phyloP scores from a whole-genome alignment of 2,888 invertebrate genomes.

The Copidosoma aretas region DNA sequence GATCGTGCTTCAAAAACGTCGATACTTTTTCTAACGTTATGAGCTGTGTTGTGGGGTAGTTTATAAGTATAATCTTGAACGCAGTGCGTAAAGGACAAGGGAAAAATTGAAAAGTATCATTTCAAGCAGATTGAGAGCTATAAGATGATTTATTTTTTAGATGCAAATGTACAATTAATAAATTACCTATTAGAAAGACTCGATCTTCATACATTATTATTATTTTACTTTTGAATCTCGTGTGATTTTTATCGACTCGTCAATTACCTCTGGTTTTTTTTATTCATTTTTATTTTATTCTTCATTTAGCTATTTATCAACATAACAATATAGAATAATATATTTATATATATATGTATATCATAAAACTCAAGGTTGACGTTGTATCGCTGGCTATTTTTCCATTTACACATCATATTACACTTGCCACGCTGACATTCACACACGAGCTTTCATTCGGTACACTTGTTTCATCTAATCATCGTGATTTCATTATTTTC shows the following conservation, averaged over 20 bases:
- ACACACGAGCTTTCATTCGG: conserved; percentile 26
- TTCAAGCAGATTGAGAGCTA: conserved; percentile 35
- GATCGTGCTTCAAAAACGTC: too few relatives aligned
- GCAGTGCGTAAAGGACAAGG: too few relatives aligned
- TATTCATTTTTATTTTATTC: conserved; percentile 7
- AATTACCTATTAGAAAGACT: conserved; percentile 48
- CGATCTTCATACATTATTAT: conserved; percentile 41
- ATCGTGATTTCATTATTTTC: conserved; percentile 7
- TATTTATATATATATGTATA: conserved; percentile 19
- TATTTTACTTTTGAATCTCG: background rate
- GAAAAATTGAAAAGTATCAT: background rate
- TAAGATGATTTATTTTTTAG: conserved; percentile 47
- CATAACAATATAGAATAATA: conserved; percentile 17
- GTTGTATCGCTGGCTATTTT: conserved; percentile 17
- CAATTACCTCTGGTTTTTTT: conserved; percentile 20
- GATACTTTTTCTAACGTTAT: too few relatives aligned
- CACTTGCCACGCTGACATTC: conserved; percentile 32
- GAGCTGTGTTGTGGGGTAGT: too few relatives aligned
- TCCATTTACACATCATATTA: conserved; percentile 32
- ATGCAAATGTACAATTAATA: conserved; percentile 51
- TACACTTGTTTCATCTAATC: conserved; percentile 18
- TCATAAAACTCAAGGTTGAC: conserved; percentile 37
- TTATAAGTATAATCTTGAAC: too few relatives aligned
- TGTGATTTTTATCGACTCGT: conserved; percentile 25
- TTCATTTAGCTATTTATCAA: conserved; percentile 17